These are phyloP conservation scores for Diuraphis noxia DNA, from an alignment of 1,140 invertebrate genomes.

Conservation along the genomic window DNA sequence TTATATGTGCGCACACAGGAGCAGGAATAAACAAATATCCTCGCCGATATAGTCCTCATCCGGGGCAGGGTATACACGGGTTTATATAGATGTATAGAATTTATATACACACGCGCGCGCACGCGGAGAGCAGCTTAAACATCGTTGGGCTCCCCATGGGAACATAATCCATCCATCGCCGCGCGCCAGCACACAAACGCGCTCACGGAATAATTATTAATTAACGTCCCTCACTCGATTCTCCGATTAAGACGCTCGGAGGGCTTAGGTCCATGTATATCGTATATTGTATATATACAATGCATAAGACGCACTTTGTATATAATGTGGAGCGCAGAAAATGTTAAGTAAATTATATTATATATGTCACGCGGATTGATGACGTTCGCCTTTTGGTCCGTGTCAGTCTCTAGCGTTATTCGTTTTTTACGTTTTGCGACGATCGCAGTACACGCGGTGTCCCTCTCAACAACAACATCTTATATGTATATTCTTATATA, in stretches of 20 bases:
- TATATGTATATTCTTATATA: not conserved
- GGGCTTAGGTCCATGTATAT: not conserved
- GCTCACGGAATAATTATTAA: conserved; percentile 42
- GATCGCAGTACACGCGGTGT: too few relatives aligned
- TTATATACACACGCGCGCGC: not conserved
- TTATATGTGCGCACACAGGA: not conserved
- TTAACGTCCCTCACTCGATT: conserved; percentile 32
- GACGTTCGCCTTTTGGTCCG: not conserved
- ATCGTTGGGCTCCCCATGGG: not conserved
- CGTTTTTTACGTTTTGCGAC: not conserved
- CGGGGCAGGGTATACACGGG: not conserved
- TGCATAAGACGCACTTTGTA: not conserved
- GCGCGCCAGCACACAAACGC: not conserved
- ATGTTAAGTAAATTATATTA: not conserved
- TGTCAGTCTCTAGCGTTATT: not conserved
- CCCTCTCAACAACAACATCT: too few relatives aligned
- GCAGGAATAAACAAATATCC: conserved; percentile 25
- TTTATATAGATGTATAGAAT: not conserved
- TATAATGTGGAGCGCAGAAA: not conserved
- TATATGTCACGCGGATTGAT: not conserved
- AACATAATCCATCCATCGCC: conserved; percentile 40
- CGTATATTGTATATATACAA: not conserved
- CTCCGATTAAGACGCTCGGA: not conserved
- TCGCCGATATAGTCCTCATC: not conserved
- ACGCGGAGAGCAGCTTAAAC: conserved; percentile 25